phyloP scores from a whole-genome alignment of 2,888 invertebrate genomes.

The Altica lythri region DNA sequence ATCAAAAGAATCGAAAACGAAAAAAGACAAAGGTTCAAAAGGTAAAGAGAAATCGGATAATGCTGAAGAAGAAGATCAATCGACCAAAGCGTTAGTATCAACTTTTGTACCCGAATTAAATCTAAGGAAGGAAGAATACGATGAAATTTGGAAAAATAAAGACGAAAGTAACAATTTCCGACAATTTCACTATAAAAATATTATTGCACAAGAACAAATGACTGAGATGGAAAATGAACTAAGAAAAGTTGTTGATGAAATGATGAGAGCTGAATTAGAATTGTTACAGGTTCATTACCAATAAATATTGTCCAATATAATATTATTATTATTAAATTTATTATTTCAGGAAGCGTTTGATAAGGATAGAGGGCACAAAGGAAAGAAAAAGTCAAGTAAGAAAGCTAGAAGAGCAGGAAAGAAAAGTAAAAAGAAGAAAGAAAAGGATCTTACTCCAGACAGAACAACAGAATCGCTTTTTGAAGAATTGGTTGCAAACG shows the following conservation, averaged over 20 bases:
- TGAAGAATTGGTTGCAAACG: slow-evolving; percentile 89
- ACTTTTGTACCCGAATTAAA: slow-evolving; percentile 74
- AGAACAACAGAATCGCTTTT: slow-evolving; percentile 87
- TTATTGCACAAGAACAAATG: slow-evolving; percentile 84
- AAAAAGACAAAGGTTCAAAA: slow-evolving; percentile 74
- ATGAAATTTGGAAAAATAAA: slow-evolving; percentile 82
- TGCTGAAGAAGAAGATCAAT: slow-evolving; percentile 65
- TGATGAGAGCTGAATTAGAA: slow-evolving; percentile 72
- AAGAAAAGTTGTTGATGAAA: slow-evolving; percentile 78
- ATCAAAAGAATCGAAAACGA: slow-evolving; percentile 79
- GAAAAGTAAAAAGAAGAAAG: slow-evolving; percentile 90
- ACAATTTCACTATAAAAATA: slow-evolving; percentile 79
- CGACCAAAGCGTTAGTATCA: slow-evolving; percentile 72
- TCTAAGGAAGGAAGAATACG: slow-evolving; percentile 74
- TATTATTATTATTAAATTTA: slow-evolving; percentile 4
- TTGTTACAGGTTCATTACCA: slow-evolving; percentile 61
- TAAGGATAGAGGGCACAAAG: slow-evolving; percentile 71
- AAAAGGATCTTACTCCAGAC: slow-evolving; percentile 92
- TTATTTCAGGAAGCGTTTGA: slow-evolving; percentile 71
- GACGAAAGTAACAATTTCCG: slow-evolving; percentile 75
- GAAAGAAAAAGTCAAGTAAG: slow-evolving; percentile 80
- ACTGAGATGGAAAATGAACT: slow-evolving; percentile 82
- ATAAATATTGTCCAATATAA: background rate
- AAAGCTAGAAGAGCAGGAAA: slow-evolving; percentile 80
- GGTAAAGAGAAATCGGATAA: slow-evolving; percentile 63